Evolutionary conservation across 2,797 vertebrate species (phyloP), one percentile per base, ranked within the genome.

Genomic region (Argyrosomus regius): DNA sequence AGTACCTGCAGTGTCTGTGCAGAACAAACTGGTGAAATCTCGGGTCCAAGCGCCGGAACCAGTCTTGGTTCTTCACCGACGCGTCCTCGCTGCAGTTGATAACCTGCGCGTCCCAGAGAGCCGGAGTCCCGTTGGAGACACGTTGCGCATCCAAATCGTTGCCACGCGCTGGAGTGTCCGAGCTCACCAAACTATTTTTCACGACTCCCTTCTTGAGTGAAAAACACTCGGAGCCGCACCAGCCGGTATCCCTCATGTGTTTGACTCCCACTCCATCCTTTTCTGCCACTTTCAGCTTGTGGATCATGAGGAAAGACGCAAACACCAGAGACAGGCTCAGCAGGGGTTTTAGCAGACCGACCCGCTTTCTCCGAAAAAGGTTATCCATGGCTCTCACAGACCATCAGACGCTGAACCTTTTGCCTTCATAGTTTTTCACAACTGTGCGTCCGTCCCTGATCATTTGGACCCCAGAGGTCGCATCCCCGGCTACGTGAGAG

Each of bases 1-100:
- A 97, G 86, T 96, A 96, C 45, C 96, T 87, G 72, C 96, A 97
- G 81, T 96, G 96, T 80, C 95, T 93, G 86, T 95, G 94, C n/a
- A 96, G 83, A 0, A 97, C 95, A 43, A 96, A 97, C 84, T 96
- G 93, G 66, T 96, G 96, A 39, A 97, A 97, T 3, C 93, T 90
- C 7, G 92, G 81, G 71, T 96, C 96, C 90, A 96, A 31, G 6
- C 88, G 92, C 35, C 67, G 88, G 81, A 96, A 96, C 96, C 96
- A 96, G 26, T 86, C 84, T 75, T 94, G 86, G 6, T 6, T 83
- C 75, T 71, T 91, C 28, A 96, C 83, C 3, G 86, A 79, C 3
- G 85, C 45, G 74, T 96, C 91, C 70, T 92, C 95, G 49, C 85
- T 92, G 85, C 96, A 97, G 83, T 93, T 92, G 9, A 95, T 91